Evolutionary conservation across 2,113 vertebrate genomes (phyloP).

Genomic region (Actenoides hombroni): DNA sequence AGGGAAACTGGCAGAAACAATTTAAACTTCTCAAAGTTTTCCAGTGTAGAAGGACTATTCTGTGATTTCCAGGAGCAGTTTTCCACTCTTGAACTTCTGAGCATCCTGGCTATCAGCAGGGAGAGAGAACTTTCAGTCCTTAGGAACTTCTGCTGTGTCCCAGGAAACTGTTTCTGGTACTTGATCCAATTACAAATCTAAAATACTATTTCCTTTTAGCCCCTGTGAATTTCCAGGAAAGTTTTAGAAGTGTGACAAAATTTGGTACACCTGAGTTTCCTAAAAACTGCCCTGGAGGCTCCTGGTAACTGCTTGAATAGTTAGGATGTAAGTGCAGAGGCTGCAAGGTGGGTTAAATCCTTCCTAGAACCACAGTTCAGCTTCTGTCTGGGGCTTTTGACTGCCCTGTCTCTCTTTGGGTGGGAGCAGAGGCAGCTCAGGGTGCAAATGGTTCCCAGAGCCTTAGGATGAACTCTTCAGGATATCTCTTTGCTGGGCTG

Average conservation of each 20-base stretch:
- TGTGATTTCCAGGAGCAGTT: neutral
- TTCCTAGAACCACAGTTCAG: neutral
- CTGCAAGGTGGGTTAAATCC: neutral
- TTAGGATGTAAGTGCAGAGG: neutral
- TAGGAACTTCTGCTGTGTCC: neutral
- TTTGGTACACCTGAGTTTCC: neutral
- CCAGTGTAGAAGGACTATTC: accelerated
- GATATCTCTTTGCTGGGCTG: neutral
- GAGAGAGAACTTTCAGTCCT: neutral
- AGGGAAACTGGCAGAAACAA: neutral
- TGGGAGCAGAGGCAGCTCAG: neutral
- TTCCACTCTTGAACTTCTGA: neutral
- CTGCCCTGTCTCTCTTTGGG: neutral
- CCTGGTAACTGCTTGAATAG: neutral
- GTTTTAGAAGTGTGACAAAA: neutral
- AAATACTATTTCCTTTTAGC: neutral
- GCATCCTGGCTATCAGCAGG: neutral
- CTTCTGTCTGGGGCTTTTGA: neutral
- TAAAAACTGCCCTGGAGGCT: neutral
- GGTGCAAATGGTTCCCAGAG: neutral
- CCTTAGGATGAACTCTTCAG: neutral
- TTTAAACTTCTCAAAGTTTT: neutral
- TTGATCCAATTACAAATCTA: neutral
- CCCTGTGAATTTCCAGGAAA: neutral
- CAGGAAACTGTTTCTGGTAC: neutral